Evolutionary conservation across 2,113 vertebrate genomes (phyloP).

Genomic region (Neotragus moschatus): DNA sequence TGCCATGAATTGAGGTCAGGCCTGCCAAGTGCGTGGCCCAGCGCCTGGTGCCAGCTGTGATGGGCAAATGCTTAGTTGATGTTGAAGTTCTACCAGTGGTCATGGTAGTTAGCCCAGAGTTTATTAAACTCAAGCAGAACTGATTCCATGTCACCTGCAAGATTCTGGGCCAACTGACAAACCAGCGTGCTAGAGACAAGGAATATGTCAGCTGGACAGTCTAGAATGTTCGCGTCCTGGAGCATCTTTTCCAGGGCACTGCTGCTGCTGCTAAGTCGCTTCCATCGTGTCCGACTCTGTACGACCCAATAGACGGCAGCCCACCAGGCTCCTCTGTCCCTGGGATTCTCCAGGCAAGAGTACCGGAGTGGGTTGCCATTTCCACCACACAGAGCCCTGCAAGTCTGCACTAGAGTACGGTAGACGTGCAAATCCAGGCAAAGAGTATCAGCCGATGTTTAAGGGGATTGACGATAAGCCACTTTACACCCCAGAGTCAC

Average conservation of each 20-base stretch:
- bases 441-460: neutral
- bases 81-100: neutral
- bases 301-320: too few species aligned
- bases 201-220: neutral
- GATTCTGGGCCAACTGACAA: neutral
- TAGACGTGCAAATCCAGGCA: too few species aligned
- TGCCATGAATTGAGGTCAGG: neutral
- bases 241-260: neutral
- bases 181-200: neutral
- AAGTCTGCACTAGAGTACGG: neutral
- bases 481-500: neutral
- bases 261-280: too few species aligned
- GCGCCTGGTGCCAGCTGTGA: neutral
- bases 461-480: neutral
- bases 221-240: neutral
- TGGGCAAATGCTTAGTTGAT: neutral
- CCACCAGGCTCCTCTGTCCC: too few species aligned
- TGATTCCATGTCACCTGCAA: neutral
- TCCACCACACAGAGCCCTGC: neutral
- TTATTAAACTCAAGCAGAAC: neutral
- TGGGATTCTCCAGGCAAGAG: too few species aligned
- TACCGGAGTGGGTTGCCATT: too few species aligned
- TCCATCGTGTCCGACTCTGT: too few species aligned
- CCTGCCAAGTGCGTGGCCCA: neutral
- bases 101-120: neutral